A percentile compares a stretch with the other conserved stretches of the same genome.
Conservation (phyloP, 2,888 invertebrate species). For the Sussaba pulchella region DNA sequence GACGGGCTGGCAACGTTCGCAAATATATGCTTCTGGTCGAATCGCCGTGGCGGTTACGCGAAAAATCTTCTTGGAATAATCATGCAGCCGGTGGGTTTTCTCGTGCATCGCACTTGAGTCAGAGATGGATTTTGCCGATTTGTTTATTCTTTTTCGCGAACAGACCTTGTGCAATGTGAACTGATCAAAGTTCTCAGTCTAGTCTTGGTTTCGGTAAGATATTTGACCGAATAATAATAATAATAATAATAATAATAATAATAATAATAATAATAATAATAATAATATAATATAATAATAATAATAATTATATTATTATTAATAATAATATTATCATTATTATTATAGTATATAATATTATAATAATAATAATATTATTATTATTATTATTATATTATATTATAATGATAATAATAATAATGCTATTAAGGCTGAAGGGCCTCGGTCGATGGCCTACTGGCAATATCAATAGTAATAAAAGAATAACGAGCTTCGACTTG, state of each 20-base stretch:
- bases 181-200: constrained; percentile 25
- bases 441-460: too few species aligned
- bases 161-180: neutral
- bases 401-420: too few species aligned
- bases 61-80: constrained; percentile 51
- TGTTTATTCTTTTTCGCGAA: constrained; percentile 1
- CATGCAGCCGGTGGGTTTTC: neutral
- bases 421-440: too few species aligned
- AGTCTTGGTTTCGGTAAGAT: constrained; percentile 1
- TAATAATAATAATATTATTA: too few species aligned
- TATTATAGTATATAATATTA: too few species aligned
- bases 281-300: too few species aligned
- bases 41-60: constrained; percentile 37
- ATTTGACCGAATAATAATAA: neutral
- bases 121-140: constrained; percentile 4
- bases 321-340: too few species aligned
- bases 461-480: too few species aligned
- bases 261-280: too few species aligned
- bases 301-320: too few species aligned
- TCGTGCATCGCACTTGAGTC: neutral
- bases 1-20: constrained; percentile 35
- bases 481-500: neutral
- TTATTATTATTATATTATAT: too few species aligned
- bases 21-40: constrained; percentile 46
- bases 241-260: too few species aligned